These are phyloP conservation scores for Xenops minutus DNA, from an alignment of 2,797 vertebrate genomes.

Conservation along the genomic window DNA sequence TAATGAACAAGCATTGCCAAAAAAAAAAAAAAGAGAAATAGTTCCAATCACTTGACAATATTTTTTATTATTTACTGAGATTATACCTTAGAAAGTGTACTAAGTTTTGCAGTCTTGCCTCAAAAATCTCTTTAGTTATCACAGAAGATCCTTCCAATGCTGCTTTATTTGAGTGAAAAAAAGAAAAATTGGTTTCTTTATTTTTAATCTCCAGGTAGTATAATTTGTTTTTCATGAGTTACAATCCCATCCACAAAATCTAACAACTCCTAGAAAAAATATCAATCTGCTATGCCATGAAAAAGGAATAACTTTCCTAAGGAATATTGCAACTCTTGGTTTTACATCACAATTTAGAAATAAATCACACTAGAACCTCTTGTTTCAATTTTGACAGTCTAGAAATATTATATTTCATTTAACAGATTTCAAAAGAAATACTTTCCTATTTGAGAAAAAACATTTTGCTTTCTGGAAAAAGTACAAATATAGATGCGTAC, in stretches of 20 bases:
- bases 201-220: not conserved
- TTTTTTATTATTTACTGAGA: not conserved
- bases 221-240: not conserved
- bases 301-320: not conserved
- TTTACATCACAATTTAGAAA: not conserved
- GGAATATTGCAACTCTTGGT: not conserved
- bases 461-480: not conserved
- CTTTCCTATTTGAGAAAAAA: not conserved
- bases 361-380: not conserved
- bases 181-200: not conserved
- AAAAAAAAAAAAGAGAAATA: not conserved
- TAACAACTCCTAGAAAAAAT: not conserved
- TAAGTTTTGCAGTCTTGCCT: not conserved
- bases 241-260: not conserved
- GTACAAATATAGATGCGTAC: not conserved
- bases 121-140: not conserved
- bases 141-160: not conserved
- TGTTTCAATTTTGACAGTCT: not conserved
- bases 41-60: not conserved
- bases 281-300: not conserved
- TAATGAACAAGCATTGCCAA: not conserved
- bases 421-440: not conserved
- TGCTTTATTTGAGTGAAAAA: not conserved
- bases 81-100: not conserved
- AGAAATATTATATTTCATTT: not conserved